Conservation (phyloP, 2,797 vertebrate genomes). For the Meda fulgida region DNA sequence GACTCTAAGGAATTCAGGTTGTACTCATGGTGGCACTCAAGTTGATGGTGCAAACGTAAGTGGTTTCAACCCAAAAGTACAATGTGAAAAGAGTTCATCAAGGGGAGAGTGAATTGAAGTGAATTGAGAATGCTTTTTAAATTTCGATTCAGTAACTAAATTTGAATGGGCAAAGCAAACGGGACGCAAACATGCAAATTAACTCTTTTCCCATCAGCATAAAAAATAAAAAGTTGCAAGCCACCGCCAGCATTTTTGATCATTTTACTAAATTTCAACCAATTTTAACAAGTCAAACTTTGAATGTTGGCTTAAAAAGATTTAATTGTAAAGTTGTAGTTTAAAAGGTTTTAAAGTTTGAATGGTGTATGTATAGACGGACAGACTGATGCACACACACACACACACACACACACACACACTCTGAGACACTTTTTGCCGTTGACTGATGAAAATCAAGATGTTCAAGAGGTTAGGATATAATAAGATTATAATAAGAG, state of each 20-base stretch:
- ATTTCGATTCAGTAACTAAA: neutral
- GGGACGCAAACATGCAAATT: neutral
- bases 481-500: neutral
- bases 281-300: neutral
- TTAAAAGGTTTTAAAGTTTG: neutral
- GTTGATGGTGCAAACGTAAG: neutral
- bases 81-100: neutral
- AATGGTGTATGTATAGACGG: neutral
- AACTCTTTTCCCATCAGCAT: neutral
- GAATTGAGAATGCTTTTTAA: neutral
- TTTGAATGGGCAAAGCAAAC: constrained; percentile 4
- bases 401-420: neutral
- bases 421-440: neutral
- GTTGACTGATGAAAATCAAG: neutral
- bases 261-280: neutral
- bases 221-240: neutral
- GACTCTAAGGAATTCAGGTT: constrained; percentile 3
- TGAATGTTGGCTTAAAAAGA: neutral
- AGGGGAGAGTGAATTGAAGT: neutral
- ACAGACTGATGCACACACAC: neutral
- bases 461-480: neutral
- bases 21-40: neutral
- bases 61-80: neutral
- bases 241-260: neutral
- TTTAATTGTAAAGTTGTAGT: neutral